Evolutionary conservation across 2,797 vertebrate genomes (phyloP), one percentile per base, ranked within the genome.

Genomic region (Sitta carolinensis): DNA sequence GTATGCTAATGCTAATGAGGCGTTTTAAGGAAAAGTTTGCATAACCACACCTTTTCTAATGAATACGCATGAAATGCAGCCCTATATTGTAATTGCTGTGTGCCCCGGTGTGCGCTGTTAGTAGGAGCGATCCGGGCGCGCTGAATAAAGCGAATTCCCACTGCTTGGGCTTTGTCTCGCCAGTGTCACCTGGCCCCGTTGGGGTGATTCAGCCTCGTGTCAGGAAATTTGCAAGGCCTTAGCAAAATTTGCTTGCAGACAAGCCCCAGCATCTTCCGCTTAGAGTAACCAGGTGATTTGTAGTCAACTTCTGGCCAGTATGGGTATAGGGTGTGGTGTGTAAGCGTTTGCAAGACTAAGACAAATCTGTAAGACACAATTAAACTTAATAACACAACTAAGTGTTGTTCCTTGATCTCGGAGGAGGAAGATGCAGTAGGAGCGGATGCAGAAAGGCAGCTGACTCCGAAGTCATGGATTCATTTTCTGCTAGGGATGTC

Each of bases 291-390:
- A 74, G 27, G 66, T 61, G 48, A 22, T 72, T 77, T 51, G 26
- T 45, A n/a, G 29, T 16, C 36, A 30, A 2, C 9, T 40, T 45
- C 16, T 51, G 50, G 9, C 10, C 27, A 0, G 0, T 26, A 5
- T 3, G 5, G 22, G 4, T 15, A 25, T 10, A 29, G 21, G 4
- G 3, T 16, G 1, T 22, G 25, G 32, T 26, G 14, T 27, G 7
- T 45, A 32, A 52, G 38, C 0, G 1, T 57, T 55, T 88, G 36
- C 51, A 63, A 76, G 54, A 30, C 34, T 42, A n/a, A 64, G n/a
- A 29, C 16, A 58, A 51, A 38, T 36, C n/a, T 47, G 8, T 32
- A 17, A 82, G 22, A n/a, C 16, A 10, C 0, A 55, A 1, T 40
- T 68, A 42, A 86, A 52, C 3, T 29, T 57, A 38, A 27, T 45